Conservation (phyloP, 2,888 invertebrate genomes). For the Creontiades dilutus region DNA sequence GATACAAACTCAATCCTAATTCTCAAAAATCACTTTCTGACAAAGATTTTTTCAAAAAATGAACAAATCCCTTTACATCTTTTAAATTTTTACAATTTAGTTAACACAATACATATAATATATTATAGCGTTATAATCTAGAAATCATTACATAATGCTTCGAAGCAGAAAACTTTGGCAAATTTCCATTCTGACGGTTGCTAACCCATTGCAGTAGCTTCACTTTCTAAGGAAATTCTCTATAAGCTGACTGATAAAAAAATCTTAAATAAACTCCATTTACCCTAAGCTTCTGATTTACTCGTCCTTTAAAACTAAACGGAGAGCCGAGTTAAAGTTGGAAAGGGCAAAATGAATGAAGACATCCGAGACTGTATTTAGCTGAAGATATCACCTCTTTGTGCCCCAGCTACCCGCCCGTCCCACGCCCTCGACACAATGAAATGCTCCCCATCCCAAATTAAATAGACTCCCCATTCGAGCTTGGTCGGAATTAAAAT, state of each 20-base stretch:
- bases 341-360: slow-evolving; percentile 37
- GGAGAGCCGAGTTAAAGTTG: slow-evolving; percentile 33
- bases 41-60: too few species aligned
- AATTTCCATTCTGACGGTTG: too few species aligned
- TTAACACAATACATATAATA: too few species aligned
- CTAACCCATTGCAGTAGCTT: too few species aligned
- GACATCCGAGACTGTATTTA: slow-evolving; percentile 65
- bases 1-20: too few species aligned
- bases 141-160: too few species aligned
- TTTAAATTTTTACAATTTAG: too few species aligned
- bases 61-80: too few species aligned
- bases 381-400: slow-evolving; percentile 48
- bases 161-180: too few species aligned
- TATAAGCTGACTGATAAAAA: background rate
- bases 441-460: slow-evolving; percentile 56
- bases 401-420: background rate
- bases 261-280: slow-evolving; percentile 36
- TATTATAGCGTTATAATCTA: too few species aligned
- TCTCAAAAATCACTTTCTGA: too few species aligned
- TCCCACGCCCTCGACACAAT: slow-evolving; percentile 29
- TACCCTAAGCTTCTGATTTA: background rate
- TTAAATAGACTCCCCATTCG: slow-evolving; percentile 59
- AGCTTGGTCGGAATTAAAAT: slow-evolving; percentile 69
- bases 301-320: background rate
- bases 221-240: too few species aligned